Base-by-base conservation (phyloP, 2,113 vertebrate genomes). In the Microtus ochrogaster region DNA sequence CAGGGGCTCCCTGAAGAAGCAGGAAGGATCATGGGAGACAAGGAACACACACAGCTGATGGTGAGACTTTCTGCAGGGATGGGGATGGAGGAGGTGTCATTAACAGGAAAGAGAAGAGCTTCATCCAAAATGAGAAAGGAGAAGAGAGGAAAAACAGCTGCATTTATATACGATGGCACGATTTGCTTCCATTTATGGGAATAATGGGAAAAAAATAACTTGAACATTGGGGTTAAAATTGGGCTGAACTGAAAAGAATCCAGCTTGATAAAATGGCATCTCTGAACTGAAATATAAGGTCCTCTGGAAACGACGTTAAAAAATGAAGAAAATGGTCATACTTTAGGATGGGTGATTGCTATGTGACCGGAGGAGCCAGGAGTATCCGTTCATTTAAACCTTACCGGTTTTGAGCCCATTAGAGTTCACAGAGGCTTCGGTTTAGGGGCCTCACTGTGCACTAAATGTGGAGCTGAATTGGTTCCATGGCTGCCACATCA, bases 141-240 rank as follows among this genome's bases (percentile, higher is more conserved):
- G 83, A 89, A 79, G 89, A 95, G 87, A 58, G 92, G 92, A 52
- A 95, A 95, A 93, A 85, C 84, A 96, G 93, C 90, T 94, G 90
- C 96, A 89, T 96, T 94, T 97, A 87, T 88, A 97, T 78, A 92
- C 88, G 94, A 90, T 96, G 70, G 47, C 78, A 85, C 55, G 88
- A 97, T 97, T 97, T 96, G 76, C 97, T 96, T 97, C 97, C 97
- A 96, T 96, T 94, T 95, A 93, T 93, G 93, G 95, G 63, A 73
- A 89, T 96, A 97, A 97, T 97, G 90, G 90, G 92, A 26, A 96
- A 97, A 97, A 96, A 96, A 96, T 96, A 93, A 91, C 92, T 89
- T 84, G 95, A 96, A 90, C 94, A 86, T 94, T 73, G 93, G 93
- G 94, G 94, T 97, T 97, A 96, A 98, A 94, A 96, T 77, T 96